Base-by-base conservation (phyloP, 2,888 invertebrate species). In the Ichneumon xanthorius region DNA sequence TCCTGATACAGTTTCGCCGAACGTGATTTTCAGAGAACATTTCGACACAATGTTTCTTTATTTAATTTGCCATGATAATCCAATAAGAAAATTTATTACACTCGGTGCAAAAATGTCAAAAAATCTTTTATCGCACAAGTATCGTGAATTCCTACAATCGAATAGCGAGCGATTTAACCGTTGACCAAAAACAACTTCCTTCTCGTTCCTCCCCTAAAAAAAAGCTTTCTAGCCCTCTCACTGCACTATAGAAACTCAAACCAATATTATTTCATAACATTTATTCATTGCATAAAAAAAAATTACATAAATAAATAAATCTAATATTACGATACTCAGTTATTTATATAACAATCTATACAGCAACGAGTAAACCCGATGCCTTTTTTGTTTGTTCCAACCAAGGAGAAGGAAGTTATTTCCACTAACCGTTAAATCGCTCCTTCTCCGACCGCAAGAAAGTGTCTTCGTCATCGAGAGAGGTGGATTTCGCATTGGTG, bases 401-500 rank as follows among this genome's bases (percentile, higher is more conserved):
- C 53, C 53, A 58, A 14, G 30, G 5, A 58, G 11, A 11, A 7
- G 58, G 61, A 61, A 61, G 61, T 61, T 61, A 61, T 30, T 61
- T 61, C 30, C 16, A 22, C 26, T 30, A 5, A 61, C 61, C 61
- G 61, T 26, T 14, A 30, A 61, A 61, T 11, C 61, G 30, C 61
- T 61, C 30, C 30, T 0, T 14, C 61, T 4, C 11, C 58, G 22
- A 26, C 58, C 61, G 61, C 61, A 61, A 30, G 14, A 26, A 26
- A 61, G 26, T 61, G 30, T 61, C 61, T 16, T 11, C 61, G 26
- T 61, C 9, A 61, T 30, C 7, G 22, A 58, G 19, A 58, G 19
- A 58, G 19, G 11, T 58, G 19, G 2, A 22, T 26, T 58, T 58
- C 22, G 58, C 58, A 11, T 0, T 11, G 22, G 3, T 9, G 19